Evolutionary conservation across 2,888 invertebrate genomes (phyloP).

Genomic region (Philereme vetulata): DNA sequence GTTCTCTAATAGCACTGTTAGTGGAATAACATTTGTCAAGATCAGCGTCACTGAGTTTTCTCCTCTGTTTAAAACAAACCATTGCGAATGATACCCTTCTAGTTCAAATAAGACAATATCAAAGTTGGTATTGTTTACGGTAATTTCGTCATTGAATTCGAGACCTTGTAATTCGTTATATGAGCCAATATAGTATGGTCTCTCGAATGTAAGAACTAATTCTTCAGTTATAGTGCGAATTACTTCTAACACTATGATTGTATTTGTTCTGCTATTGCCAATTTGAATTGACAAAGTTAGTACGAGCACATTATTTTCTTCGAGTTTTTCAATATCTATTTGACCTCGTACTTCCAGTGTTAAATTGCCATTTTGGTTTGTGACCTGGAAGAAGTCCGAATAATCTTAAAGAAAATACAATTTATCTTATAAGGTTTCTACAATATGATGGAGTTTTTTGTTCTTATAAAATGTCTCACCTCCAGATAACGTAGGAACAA

Average conservation of each 20-base stretch:
- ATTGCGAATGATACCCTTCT: constrained; percentile 34
- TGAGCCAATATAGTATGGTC: constrained; percentile 31
- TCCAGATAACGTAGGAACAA: constrained; percentile 40
- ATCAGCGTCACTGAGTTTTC: constrained; percentile 33
- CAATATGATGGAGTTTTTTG: background rate
- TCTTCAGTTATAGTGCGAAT: background rate
- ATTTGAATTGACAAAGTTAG: constrained; percentile 39
- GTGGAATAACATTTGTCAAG: constrained; percentile 37
- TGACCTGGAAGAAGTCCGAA: constrained; percentile 43
- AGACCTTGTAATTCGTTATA: constrained; percentile 28
- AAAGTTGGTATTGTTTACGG: constrained; percentile 27
- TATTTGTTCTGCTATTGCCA: constrained; percentile 26
- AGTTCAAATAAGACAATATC: constrained; percentile 26
- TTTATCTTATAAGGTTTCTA: constrained; percentile 8
- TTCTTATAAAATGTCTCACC: constrained; percentile 33
- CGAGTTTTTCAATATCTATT: constrained; percentile 35
- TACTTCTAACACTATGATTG: constrained; percentile 30
- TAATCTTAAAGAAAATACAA: constrained; percentile 47
- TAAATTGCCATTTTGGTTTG: constrained; percentile 34
- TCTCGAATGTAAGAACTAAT: constrained; percentile 25
- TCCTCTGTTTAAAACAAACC: constrained; percentile 28
- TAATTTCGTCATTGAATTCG: constrained; percentile 28
- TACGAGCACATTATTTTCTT: constrained; percentile 40
- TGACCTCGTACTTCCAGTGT: constrained; percentile 32
- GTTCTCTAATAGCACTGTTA: constrained; percentile 35